Conservation (phyloP, 2,113 vertebrate species). For the Acanthochromis polyacanthus region DNA sequence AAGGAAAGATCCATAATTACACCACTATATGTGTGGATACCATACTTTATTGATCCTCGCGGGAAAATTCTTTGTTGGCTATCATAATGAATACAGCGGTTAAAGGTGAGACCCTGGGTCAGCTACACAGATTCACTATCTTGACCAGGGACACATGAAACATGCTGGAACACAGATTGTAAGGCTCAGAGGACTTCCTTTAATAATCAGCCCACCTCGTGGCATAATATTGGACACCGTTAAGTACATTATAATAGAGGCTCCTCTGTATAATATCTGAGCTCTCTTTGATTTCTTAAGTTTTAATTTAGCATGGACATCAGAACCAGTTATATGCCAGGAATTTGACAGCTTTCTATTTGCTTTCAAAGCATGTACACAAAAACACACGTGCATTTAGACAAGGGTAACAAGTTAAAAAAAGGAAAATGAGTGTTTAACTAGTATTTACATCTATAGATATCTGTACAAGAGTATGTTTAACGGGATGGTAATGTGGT, state of each 20-base stretch:
- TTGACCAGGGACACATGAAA: constrained; percentile 5
- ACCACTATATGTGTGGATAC: constrained; percentile 46
- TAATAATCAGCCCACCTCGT: constrained; percentile 2
- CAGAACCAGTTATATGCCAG: too few relatives aligned
- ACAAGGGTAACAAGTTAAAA: too few relatives aligned
- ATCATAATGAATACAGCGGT: constrained; percentile 54
- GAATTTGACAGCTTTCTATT: too few relatives aligned
- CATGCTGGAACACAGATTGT: constrained; percentile 8
- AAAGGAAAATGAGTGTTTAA: too few relatives aligned
- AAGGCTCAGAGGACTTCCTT: constrained; percentile 10
- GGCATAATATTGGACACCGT: background rate
- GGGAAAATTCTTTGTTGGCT: constrained; percentile 56
- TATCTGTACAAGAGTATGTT: too few relatives aligned
- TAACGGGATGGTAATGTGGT: too few relatives aligned
- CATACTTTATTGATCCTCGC: constrained; percentile 65
- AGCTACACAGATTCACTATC: constrained; percentile 15
- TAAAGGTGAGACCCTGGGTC: constrained; percentile 57
- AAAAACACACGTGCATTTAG: too few relatives aligned
- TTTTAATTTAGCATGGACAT: too few relatives aligned
- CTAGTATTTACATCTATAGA: too few relatives aligned
- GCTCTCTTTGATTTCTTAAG: background rate
- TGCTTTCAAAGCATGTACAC: too few relatives aligned
- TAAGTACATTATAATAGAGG: background rate
- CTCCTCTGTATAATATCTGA: background rate
- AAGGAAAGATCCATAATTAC: constrained; percentile 66